Evolutionary conservation across 2,888 invertebrate genomes (phyloP), one percentile per base, ranked within the genome.

Genomic region (Parascotia fuliginaria): DNA sequence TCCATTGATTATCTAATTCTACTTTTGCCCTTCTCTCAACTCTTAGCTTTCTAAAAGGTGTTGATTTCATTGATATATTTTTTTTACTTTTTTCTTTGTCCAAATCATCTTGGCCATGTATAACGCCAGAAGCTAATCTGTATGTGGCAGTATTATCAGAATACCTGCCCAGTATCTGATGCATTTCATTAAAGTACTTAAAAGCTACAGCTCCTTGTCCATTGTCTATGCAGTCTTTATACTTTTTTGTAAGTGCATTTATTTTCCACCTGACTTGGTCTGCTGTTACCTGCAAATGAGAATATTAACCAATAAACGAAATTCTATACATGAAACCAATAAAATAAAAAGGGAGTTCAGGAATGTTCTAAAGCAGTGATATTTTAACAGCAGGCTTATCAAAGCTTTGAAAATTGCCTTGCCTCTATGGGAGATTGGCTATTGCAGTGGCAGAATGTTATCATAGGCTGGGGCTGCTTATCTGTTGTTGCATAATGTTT

Each of bases 201-300:
- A 85, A 85, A 47, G 73, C 68, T 43, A 69, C 55, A 42, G 75
- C 59, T 0, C 76, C 77, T 65, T 84, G 83, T 13, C 85, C 83
- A 74, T 72, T 85, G 42, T 85, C 85, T 59, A 84, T 70, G 37
- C 85, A 83, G 48, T 86, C 85, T 65, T 81, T 85, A 44, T 86
- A 86, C 57, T 84, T 85, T 64, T 86, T 86, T 52, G 85, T 86
- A 3, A 86, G 69, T 27, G 85, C 85, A 77, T 86, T 86, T 52
- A 86, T 76, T 78, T 86, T 86, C 85, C 85, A 86, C 41, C 85
- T 69, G 0, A 86, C 85, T 74, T 86, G 85, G 60, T 86, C 85
- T 61, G 85, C 70, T 28, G 85, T 86, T 19, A 85, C 85, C 85
- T 86, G 9, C n/a, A 29, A 67, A 41, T 14, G 4, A 24, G 7